Base-by-base conservation (phyloP, 2,797 vertebrate genomes). In the Tarsius wallacei region DNA sequence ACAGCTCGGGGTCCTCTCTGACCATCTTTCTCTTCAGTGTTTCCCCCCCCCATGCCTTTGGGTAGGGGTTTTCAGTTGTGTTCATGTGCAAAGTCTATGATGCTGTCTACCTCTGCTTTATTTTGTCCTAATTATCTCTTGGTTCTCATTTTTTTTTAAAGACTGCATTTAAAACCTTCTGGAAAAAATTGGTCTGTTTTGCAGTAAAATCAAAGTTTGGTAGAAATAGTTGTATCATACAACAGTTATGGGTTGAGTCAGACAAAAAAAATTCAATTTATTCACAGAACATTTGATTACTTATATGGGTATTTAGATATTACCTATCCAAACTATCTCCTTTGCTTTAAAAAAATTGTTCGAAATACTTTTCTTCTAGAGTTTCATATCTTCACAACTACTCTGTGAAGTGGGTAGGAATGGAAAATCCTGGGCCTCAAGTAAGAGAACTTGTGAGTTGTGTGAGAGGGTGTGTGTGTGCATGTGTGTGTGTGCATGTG, bases 31-130 rank as follows among this genome's bases (percentile, higher is more conserved):
- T 4, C 86, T 31, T 26, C 13, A 28, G 7, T 42, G 42, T 42
- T 6, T 0, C 16, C 15, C 3, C 26, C 33, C 16, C 21, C 53
- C 0, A 11, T 16, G 15, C 55, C 33, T 71, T 57, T 7, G 42
- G 71, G 21, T 12, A 17, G 66, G 21, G 42, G 36, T 4, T n/a
- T 11, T 59, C 12, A 16, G 64, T 2, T 16, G 6, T 8, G n/a
- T 51, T 28, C 42, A 49, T 3, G 4, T 47, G 11, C 31, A 83
- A 21, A 24, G 55, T 2, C 1, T 12, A 0, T 0, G 31, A 11
- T 61, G 24, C 22, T n/a, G 3, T 36, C 28, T 33, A 10, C 0
- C 2, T 36, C 57, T 80, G 61, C 47, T 64, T 78, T n/a, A 7
- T 10, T 78, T 63, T 84, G 84, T 57, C n/a, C 31, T 33, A 13